Percentiles rank a stretch among this genome's conserved stretches.
These are phyloP conservation scores for Alauda arvensis DNA, from an alignment of 2,797 vertebrate genomes.

Conservation along the genomic window DNA sequence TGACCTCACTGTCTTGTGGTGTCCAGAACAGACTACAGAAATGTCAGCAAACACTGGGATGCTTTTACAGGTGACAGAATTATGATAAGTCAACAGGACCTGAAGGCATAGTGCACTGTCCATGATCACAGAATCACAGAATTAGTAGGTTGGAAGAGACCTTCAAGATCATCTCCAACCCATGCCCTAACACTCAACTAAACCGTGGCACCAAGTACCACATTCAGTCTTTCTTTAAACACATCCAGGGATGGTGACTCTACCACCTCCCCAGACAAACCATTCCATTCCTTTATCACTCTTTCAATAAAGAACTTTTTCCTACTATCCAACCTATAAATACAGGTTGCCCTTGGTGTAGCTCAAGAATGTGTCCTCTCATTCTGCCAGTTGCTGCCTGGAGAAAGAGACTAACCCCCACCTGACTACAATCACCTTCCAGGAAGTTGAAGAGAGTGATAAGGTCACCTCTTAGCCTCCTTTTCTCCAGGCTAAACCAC, in stretches of 20 bases:
- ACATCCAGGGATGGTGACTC: not conserved
- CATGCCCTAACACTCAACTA: not conserved
- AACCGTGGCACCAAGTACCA: not conserved
- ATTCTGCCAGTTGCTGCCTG: not conserved
- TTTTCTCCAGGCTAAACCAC: not conserved
- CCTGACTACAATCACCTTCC: not conserved
- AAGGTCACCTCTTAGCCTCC: not conserved
- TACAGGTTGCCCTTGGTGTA: not conserved
- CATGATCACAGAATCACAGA: not conserved
- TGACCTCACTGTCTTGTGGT: not conserved
- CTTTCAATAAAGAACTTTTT: not conserved
- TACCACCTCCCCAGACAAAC: not conserved
- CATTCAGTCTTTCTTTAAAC: not conserved
- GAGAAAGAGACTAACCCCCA: not conserved
- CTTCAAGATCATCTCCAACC: not conserved
- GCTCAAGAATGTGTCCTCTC: not conserved
- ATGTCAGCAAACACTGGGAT: not conserved
- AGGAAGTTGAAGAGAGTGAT: not conserved
- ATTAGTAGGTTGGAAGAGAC: not conserved
- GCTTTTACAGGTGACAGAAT: not conserved
- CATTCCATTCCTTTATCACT: not conserved
- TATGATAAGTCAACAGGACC: too few relatives aligned
- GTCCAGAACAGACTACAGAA: not conserved
- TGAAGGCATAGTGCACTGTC: too few relatives aligned
- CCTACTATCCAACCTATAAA: not conserved